These are phyloP conservation scores for Stylophora pistillata DNA, from an alignment of 64 coral and sea anemone species.

Conservation along the genomic window DNA sequence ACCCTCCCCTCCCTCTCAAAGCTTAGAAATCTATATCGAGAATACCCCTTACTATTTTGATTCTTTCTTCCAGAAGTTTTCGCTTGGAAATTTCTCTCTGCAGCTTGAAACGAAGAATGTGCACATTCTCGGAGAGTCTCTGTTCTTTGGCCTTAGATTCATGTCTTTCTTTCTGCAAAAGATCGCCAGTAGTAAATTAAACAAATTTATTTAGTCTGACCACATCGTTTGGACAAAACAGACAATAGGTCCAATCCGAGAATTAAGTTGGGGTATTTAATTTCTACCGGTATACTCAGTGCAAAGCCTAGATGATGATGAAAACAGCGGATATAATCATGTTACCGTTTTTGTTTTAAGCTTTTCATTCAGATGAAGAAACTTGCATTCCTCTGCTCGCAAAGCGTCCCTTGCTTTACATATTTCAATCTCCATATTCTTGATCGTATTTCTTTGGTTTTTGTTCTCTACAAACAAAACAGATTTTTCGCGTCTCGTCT, in stretches of 20 bases:
- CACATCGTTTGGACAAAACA: no score
- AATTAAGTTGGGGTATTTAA: no score
- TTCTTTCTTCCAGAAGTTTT: neutral
- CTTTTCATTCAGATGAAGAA: neutral
- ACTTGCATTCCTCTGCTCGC: neutral
- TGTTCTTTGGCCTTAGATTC: neutral
- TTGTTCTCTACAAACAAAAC: conserved; percentile 5
- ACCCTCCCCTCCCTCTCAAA: no score
- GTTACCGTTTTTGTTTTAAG: neutral
- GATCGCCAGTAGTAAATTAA: neutral
- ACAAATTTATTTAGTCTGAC: neutral
- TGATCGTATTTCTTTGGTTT: conserved; percentile 4
- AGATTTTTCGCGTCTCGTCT: neutral
- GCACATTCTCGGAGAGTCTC: neutral
- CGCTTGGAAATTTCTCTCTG: neutral
- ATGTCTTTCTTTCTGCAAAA: conserved; percentile 1
- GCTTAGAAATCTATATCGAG: no score
- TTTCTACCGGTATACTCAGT: no score
- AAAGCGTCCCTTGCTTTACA: neutral
- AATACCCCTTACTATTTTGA: neutral
- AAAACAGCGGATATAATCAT: neutral
- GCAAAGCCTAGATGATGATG: no score
- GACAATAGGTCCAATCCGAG: no score
- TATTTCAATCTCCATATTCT: conserved; percentile 2
- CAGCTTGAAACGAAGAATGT: conserved; percentile 8